Conservation (phyloP, 2,797 vertebrate genomes). For the Gymnodraco acuticeps region DNA sequence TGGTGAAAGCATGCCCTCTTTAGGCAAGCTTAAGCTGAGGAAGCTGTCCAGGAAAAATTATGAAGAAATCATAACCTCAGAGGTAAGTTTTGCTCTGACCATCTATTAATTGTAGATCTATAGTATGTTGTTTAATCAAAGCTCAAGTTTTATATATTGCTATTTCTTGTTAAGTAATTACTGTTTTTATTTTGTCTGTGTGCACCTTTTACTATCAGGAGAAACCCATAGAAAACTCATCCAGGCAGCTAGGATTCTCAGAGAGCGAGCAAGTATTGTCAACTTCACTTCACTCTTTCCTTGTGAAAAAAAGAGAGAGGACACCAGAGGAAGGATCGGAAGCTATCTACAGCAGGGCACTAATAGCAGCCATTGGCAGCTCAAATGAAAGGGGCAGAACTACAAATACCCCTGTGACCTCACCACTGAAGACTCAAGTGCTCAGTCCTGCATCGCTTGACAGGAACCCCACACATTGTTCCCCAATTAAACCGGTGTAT, state of each 20-base stretch:
- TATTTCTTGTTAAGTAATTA: background rate
- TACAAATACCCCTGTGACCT: background rate
- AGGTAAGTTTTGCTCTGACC: slow-evolving; percentile 62
- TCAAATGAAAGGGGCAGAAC: slow-evolving; percentile 6
- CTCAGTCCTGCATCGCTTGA: slow-evolving; percentile 11
- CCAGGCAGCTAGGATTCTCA: slow-evolving; percentile 19
- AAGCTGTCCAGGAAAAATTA: slow-evolving; percentile 50
- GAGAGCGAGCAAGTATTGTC: slow-evolving; percentile 4
- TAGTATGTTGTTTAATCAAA: background rate
- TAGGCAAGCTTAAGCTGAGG: slow-evolving; percentile 54
- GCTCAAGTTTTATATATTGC: background rate
- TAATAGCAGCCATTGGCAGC: slow-evolving; percentile 69
- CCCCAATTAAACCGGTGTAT: slow-evolving; percentile 4
- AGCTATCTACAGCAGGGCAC: slow-evolving; percentile 74
- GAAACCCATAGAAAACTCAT: background rate
- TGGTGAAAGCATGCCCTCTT: slow-evolving; percentile 10
- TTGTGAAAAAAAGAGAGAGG: slow-evolving; percentile 66
- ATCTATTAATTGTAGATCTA: no score
- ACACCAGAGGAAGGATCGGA: slow-evolving; percentile 77
- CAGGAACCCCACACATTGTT: slow-evolving; percentile 9
- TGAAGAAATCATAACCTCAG: slow-evolving; percentile 4
- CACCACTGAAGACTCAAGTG: slow-evolving; percentile 17
- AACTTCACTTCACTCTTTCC: slow-evolving; percentile 35
- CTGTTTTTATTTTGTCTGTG: background rate
- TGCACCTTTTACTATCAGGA: slow-evolving; percentile 30